Percentiles rank a stretch among this genome's conserved stretches.
These are phyloP conservation scores for Brienomyrus longianalis DNA, from an alignment of 2,113 vertebrate species.

Conservation along the genomic window DNA sequence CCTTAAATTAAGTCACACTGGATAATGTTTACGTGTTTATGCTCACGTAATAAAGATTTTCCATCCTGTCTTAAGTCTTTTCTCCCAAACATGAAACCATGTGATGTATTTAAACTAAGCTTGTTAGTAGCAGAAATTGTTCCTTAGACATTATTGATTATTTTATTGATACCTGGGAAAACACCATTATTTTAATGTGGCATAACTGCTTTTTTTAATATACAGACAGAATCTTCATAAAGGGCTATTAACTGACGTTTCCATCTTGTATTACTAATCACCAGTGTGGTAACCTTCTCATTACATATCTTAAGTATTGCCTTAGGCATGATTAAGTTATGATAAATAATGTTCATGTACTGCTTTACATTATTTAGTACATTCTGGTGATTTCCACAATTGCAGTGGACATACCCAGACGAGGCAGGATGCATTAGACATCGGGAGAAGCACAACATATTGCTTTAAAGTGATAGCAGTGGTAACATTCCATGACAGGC, in stretches of 20 bases:
- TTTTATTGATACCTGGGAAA: not conserved
- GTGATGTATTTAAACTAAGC: not conserved
- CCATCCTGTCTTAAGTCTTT: not conserved
- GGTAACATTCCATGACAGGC: conserved; percentile 36
- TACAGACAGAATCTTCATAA: conserved; percentile 48
- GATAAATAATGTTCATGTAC: conserved; percentile 48
- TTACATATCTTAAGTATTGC: conserved; percentile 48
- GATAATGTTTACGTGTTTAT: not conserved
- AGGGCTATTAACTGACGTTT: conserved; percentile 53
- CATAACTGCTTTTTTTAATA: conserved; percentile 12
- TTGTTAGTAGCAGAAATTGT: not conserved
- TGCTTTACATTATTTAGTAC: conserved; percentile 48
- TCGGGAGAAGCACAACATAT: conserved; percentile 35
- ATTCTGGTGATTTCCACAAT: conserved; percentile 54
- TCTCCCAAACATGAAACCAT: not conserved
- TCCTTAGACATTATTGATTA: not conserved
- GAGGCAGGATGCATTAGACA: conserved; percentile 45
- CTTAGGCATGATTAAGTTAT: conserved; percentile 42
- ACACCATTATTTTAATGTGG: not conserved
- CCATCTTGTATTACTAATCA: conserved; percentile 61
- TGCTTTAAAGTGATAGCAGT: conserved; percentile 36
- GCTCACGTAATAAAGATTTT: not conserved
- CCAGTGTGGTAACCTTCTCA: conserved; percentile 54
- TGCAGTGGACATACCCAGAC: conserved; percentile 39
- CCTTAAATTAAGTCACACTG: not conserved